phyloP scores from a whole-genome alignment of 2,113 vertebrate species.

The Lophotis ruficrista region DNA sequence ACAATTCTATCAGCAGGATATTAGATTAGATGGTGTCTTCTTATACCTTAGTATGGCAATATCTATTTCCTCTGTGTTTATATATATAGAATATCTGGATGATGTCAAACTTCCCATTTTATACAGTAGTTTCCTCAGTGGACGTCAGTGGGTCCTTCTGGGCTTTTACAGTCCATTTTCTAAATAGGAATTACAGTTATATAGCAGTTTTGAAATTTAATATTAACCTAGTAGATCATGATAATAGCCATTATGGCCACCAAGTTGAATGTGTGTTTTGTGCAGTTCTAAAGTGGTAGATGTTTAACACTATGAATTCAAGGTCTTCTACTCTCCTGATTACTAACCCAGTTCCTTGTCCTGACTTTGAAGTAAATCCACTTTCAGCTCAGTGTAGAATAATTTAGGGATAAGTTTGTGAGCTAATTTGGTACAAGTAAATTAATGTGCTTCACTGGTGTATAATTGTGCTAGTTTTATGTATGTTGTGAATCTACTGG shows the following conservation, averaged over 20 bases:
- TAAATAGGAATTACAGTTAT: neutral
- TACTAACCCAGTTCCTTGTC: neutral
- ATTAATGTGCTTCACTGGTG: neutral
- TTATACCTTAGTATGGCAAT: neutral
- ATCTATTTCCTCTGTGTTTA: neutral
- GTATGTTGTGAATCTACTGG: neutral
- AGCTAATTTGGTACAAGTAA: neutral
- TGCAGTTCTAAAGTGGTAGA: neutral
- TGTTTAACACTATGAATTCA: neutral
- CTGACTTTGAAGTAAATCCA: neutral
- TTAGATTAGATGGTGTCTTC: neutral
- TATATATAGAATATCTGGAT: neutral
- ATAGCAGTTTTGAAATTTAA: neutral
- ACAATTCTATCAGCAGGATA: neutral
- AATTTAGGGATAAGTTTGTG: neutral
- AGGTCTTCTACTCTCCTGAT: neutral
- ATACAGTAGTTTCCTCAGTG: neutral
- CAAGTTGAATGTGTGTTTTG: neutral
- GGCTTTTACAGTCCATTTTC: neutral
- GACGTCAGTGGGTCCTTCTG: neutral
- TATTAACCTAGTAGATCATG: neutral
- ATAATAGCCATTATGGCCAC: neutral
- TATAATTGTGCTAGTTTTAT: neutral
- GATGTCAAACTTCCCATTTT: neutral
- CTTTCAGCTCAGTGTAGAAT: neutral